phyloP scores from a whole-genome alignment of 2,797 vertebrate genomes.

The Manis crassicaudata region DNA sequence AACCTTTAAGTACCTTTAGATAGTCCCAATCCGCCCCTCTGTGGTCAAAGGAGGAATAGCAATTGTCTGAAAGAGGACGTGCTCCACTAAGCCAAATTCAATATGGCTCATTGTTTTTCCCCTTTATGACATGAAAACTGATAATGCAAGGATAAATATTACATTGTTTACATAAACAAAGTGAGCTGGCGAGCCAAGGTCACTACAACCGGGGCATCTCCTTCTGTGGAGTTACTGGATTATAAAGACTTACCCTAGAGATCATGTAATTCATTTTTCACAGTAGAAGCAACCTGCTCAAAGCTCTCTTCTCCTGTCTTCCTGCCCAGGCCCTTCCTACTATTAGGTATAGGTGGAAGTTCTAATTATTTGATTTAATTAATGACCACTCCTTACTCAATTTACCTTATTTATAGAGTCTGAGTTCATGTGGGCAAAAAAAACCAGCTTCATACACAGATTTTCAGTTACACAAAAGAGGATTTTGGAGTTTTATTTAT shows the following conservation, averaged over 20 bases:
- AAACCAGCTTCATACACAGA: neutral
- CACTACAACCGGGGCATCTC: neutral
- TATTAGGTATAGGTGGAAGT: neutral
- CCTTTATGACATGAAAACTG: neutral
- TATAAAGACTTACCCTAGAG: neutral
- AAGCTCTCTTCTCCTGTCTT: neutral
- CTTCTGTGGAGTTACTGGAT: neutral
- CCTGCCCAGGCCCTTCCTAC: neutral
- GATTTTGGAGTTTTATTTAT: neutral
- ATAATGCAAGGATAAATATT: neutral
- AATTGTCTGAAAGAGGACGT: neutral
- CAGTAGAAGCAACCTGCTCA: neutral
- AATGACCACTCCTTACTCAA: neutral
- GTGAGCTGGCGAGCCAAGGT: neutral
- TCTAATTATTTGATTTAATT: neutral
- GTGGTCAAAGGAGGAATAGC: conserved; percentile 69
- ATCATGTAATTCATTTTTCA: neutral
- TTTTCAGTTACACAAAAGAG: neutral
- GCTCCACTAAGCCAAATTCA: neutral
- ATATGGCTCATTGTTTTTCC: neutral
- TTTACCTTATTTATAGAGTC: neutral
- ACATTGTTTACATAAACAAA: neutral
- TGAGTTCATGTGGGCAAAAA: neutral
- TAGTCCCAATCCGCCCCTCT: conserved; percentile 61
- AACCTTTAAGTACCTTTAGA: neutral